A percentile compares a stretch with the other conserved stretches of the same genome.
These are phyloP conservation scores for Andricus quercusramuli DNA, from an alignment of 2,888 invertebrate species.

Conservation along the genomic window DNA sequence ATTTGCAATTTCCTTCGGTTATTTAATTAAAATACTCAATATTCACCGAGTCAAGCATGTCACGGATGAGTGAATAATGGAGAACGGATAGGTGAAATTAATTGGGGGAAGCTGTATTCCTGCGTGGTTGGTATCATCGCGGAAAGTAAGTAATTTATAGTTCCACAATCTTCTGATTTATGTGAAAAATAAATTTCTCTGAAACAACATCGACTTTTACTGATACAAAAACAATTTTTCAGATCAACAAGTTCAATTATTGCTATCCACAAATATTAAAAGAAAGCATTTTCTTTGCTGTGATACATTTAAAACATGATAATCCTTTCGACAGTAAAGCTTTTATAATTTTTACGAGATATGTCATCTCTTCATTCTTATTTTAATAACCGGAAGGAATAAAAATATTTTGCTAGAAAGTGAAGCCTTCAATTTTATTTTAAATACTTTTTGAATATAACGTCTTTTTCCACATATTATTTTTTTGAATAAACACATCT, in stretches of 20 bases:
- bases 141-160: constrained; percentile 39
- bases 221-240: constrained; percentile 5
- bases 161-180: constrained; percentile 25
- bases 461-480: too few species aligned
- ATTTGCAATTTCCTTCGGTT: neutral
- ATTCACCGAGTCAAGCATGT: constrained; percentile 21
- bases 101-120: constrained; percentile 32
- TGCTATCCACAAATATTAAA: neutral
- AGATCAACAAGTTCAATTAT: neutral
- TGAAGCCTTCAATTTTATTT: too few species aligned
- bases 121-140: constrained; percentile 29
- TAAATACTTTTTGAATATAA: too few species aligned
- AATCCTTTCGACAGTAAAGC: neutral
- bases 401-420: too few species aligned
- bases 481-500: too few species aligned
- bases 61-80: constrained; percentile 37
- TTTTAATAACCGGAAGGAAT: too few species aligned
- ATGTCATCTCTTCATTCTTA: too few species aligned
- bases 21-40: constrained; percentile 41
- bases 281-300: neutral
- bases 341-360: too few species aligned
- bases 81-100: constrained; percentile 41
- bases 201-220: neutral
- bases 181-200: constrained; percentile 10
- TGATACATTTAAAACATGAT: neutral